Conservation (phyloP, 2,113 vertebrate genomes). For the Podocnemis expansa region DNA sequence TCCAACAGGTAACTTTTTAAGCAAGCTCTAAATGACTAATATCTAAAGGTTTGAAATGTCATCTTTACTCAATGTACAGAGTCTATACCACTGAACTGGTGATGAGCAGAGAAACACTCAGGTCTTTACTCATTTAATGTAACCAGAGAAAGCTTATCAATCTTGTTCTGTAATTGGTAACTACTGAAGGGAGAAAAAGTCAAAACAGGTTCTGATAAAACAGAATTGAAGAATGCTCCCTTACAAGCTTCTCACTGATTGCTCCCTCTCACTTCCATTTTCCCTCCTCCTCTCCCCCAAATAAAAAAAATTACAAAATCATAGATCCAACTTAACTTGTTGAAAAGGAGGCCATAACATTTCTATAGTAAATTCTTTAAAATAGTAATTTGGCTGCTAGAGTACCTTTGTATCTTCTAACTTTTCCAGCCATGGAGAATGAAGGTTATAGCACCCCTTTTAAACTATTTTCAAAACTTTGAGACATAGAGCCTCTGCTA, state of each 20-base stretch:
- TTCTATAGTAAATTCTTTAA: neutral
- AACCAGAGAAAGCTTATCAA: conserved; percentile 7
- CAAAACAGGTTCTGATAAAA: neutral
- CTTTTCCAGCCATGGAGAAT: neutral
- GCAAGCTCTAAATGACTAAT: neutral
- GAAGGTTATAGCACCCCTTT: neutral
- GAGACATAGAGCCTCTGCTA: neutral
- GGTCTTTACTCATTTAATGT: neutral
- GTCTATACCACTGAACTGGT: neutral
- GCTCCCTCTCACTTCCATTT: neutral
- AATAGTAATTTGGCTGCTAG: neutral
- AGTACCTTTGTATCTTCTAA: neutral
- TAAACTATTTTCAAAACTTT: neutral
- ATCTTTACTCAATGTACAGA: neutral
- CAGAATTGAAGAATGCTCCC: neutral
- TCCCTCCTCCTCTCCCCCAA: neutral
- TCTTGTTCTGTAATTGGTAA: neutral
- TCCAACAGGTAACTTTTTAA: neutral
- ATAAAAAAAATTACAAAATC: neutral
- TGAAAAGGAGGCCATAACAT: neutral
- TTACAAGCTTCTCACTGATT: neutral
- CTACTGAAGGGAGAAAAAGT: neutral
- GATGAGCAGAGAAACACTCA: neutral
- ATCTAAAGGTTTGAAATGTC: neutral
- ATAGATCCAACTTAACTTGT: neutral